These are phyloP conservation scores for Mythimna albipuncta DNA, from an alignment of 2,888 invertebrate genomes.

Conservation along the genomic window DNA sequence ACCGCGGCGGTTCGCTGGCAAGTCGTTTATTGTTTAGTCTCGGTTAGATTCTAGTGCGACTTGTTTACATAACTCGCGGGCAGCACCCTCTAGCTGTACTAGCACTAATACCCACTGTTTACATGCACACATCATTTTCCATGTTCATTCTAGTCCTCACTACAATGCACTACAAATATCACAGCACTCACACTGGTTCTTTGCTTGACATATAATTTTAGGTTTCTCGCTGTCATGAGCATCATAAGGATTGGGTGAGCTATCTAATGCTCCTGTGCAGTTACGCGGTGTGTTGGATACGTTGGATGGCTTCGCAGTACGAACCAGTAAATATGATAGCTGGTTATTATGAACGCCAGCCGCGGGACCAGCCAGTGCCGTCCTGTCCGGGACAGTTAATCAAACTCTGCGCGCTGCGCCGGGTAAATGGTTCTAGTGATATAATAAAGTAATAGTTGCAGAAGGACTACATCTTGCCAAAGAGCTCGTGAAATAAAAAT, in stretches of 20 bases:
- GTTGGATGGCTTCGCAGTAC: slow-evolving; percentile 1
- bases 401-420: slow-evolving; percentile 33
- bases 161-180: neutral
- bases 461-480: slow-evolving; percentile 8
- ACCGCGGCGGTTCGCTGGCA: neutral
- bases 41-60: slow-evolving; percentile 6
- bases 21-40: slow-evolving; percentile 28
- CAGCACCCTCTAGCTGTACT: neutral
- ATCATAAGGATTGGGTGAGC: slow-evolving; percentile 4
- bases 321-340: slow-evolving; percentile 37
- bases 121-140: slow-evolving; percentile 6
- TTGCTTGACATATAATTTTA: slow-evolving; percentile 36
- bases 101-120: neutral
- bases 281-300: slow-evolving; percentile 6
- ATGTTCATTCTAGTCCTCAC: neutral
- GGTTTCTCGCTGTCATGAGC: slow-evolving; percentile 5
- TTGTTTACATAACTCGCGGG: slow-evolving; percentile 11
- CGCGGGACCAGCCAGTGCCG: slow-evolving; percentile 18
- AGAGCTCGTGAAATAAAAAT: too few relatives aligned
- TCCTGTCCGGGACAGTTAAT: slow-evolving; percentile 48
- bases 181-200: slow-evolving; percentile 11
- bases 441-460: neutral
- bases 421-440: slow-evolving; percentile 19
- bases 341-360: slow-evolving; percentile 29
- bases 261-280: slow-evolving; percentile 6